Evolutionary conservation across 2,888 invertebrate genomes (phyloP).

Genomic region (Cabera pusaria): DNA sequence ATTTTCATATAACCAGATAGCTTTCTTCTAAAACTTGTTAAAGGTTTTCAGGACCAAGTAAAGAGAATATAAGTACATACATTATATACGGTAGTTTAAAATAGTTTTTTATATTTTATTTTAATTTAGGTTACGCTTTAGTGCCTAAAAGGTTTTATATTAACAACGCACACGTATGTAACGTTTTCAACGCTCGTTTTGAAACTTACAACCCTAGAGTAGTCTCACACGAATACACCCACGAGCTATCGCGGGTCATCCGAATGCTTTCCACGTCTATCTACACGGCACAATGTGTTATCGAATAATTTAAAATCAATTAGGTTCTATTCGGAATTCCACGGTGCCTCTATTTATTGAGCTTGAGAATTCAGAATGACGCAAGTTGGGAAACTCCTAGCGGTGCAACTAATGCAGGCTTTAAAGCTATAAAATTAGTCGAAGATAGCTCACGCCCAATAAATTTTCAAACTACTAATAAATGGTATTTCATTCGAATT

Average conservation of each 20-base stretch:
- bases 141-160: too few relatives aligned
- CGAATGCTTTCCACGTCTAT: conserved; percentile 51
- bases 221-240: conserved; percentile 39
- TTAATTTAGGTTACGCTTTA: too few relatives aligned
- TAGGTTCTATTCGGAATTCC: conserved; percentile 50
- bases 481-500: conserved; percentile 3
- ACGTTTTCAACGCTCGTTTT: too few relatives aligned
- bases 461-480: conserved; percentile 6
- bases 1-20: too few relatives aligned
- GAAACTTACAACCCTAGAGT: too few relatives aligned
- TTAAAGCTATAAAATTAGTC: conserved; percentile 12
- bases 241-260: conserved; percentile 46
- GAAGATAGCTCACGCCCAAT: conserved; percentile 10
- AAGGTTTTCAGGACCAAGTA: too few relatives aligned
- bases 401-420: conserved; percentile 12
- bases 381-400: conserved; percentile 31
- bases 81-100: too few relatives aligned
- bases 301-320: conserved; percentile 59
- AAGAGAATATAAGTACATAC: too few relatives aligned
- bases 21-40: too few relatives aligned
- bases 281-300: conserved; percentile 46
- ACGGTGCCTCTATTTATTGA: conserved; percentile 34
- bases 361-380: conserved; percentile 32
- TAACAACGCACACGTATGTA: too few relatives aligned
- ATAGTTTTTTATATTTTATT: too few relatives aligned